Base-by-base conservation (phyloP, 23 tunicate species). In the Pegea sp. region DNA sequence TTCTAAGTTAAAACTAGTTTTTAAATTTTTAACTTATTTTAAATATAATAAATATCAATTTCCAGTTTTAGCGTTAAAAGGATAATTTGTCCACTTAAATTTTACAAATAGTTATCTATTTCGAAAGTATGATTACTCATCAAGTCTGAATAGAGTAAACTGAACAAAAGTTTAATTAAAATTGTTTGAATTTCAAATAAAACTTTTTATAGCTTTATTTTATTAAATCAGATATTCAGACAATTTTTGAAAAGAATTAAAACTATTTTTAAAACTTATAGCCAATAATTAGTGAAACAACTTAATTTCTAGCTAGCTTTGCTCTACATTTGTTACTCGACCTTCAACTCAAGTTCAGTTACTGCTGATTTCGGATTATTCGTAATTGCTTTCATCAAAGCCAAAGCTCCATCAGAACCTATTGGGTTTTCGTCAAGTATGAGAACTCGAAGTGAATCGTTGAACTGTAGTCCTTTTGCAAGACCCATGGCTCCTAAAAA, bases 341-440 rank as follows among this genome's bases (percentile, higher is more conserved):
- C 92, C 63, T 50, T 53, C 1, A 78, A 5, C 24, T 70, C 92
- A 3, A 78, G 58, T 2, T 70, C 73, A 48, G 65, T 74, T 24
- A 78, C 60, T 23, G 92, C 78, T 3, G 78, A 64, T 2, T 53
- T 64, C 11, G 48, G 50, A 53, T 78, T 78, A 19, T 65, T 64
- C 21, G 44, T 8, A 21, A 78, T 70, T 1, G 92, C 65, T 22
- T 29, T 48, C 0, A 78, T 33, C 25, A 78, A 27, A 21, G 64
- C 60, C 60, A 65, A 31, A 5, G 78, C 78, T 30, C 78, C 78
- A 16, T 58, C 64, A 22, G 38, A 31, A 0, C 69, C 73, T 24
- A 78, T 70, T 5, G 92, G 92, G 42, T 78, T 78, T 33, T 65
- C 31, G 11, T 69, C 78, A 20, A 78, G 49, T 32, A 60, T 78